Evolutionary conservation across 2,113 vertebrate genomes (phyloP).

Genomic region (Tyrannus savana): DNA sequence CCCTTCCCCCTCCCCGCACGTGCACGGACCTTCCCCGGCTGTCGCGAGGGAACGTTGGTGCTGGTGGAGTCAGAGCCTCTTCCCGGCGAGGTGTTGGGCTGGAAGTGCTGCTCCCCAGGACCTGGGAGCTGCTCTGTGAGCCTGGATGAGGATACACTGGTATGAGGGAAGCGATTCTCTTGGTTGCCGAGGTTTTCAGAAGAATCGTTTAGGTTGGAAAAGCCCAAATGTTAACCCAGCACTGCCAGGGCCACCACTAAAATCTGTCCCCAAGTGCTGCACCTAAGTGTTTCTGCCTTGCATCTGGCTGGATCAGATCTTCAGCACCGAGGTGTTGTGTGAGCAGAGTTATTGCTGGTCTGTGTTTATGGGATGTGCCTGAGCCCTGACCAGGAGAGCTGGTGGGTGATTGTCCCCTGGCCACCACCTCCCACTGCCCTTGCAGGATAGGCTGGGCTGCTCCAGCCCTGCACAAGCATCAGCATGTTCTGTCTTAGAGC

Average conservation of each 20-base stretch:
- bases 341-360: fast-evolving
- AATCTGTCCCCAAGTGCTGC: fast-evolving
- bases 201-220: neutral
- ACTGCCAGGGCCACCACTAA: neutral
- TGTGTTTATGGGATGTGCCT: neutral
- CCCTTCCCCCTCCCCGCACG: neutral
- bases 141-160: fast-evolving
- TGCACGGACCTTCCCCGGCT: neutral
- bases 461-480: neutral
- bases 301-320: fast-evolving
- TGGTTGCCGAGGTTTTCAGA: neutral
- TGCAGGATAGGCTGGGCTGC: neutral
- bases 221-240: neutral
- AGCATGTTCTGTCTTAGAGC: fast-evolving
- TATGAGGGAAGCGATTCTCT: neutral
- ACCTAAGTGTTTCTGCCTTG: neutral
- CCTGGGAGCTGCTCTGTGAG: neutral
- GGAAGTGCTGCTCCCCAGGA: fast-evolving
- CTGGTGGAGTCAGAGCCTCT: fast-evolving
- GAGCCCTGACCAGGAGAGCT: fast-evolving
- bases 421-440: neutral
- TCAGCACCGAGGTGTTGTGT: fast-evolving
- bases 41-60: fast-evolving
- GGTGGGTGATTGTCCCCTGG: neutral
- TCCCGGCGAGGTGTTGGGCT: neutral